Evolutionary conservation across 1,140 invertebrate species (phyloP).

Genomic region (Aethina tumida): DNA sequence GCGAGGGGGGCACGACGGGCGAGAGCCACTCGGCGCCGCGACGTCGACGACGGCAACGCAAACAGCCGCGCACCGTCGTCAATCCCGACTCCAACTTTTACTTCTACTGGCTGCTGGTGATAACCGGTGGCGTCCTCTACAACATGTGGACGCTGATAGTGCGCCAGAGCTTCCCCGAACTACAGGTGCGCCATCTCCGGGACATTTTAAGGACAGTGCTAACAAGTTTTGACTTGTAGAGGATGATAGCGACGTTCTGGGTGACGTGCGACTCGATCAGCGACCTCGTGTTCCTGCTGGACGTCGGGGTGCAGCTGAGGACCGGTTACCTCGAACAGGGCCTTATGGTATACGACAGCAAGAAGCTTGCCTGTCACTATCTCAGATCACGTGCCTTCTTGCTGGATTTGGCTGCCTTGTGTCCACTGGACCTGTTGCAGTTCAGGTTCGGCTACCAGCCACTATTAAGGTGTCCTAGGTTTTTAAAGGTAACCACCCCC

Average conservation of each 20-base stretch:
- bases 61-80: constrained; percentile 74
- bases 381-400: constrained; percentile 74
- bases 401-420: constrained; percentile 73
- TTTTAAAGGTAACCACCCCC: constrained; percentile 70
- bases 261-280: constrained; percentile 70
- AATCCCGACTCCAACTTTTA: constrained; percentile 93
- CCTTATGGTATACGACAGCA: constrained; percentile 84
- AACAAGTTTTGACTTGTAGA: constrained; percentile 35
- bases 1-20: constrained; percentile 50
- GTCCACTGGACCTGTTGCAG: constrained; percentile 81
- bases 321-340: constrained; percentile 95
- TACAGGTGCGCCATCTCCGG: constrained; percentile 48
- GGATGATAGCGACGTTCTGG: constrained; percentile 62
- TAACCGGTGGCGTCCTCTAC: constrained; percentile 84
- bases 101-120: constrained; percentile 87
- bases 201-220: not conserved
- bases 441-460: constrained; percentile 68
- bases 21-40: constrained; percentile 46
- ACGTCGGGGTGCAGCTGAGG: constrained; percentile 82
- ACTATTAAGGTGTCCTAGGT: constrained; percentile 72
- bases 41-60: constrained; percentile 50
- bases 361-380: constrained; percentile 83
- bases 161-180: constrained; percentile 84
- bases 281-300: constrained; percentile 77
- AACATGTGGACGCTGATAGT: constrained; percentile 94